phyloP scores from a whole-genome alignment of 2,113 vertebrate genomes.

The Sula dactylatra region DNA sequence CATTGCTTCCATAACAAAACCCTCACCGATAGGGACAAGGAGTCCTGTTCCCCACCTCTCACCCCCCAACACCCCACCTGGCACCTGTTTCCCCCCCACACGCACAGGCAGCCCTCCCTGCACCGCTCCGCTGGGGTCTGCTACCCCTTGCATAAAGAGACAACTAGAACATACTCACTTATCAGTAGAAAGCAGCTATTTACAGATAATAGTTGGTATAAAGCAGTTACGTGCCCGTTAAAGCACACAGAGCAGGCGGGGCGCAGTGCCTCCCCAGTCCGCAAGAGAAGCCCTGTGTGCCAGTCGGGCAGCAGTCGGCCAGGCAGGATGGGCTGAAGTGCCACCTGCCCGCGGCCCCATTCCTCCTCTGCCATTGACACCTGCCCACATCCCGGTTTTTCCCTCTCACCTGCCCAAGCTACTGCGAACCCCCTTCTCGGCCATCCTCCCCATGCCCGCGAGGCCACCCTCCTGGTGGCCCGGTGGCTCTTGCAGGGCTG shows the following conservation, averaged over 20 bases:
- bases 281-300: rapidly evolving
- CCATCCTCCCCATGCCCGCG: rapidly evolving
- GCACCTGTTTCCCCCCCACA: rapidly evolving
- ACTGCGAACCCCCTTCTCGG: rapidly evolving
- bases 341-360: rapidly evolving
- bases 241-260: rapidly evolving
- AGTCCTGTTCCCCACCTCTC: not conserved
- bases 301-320: rapidly evolving
- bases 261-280: rapidly evolving
- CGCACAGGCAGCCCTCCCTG: rapidly evolving
- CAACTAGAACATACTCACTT: not conserved
- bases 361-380: not conserved
- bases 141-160: no score
- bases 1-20: not conserved
- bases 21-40: rapidly evolving
- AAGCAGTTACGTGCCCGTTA: not conserved
- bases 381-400: rapidly evolving
- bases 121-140: rapidly evolving
- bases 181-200: not conserved
- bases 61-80: rapidly evolving
- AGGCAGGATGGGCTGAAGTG: not conserved
- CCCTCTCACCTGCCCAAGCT: not conserved
- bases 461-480: not conserved
- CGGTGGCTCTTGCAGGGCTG: not conserved
- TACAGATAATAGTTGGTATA: not conserved